phyloP scores from a whole-genome alignment of 2,113 vertebrate genomes.

The Lepus timidus region DNA sequence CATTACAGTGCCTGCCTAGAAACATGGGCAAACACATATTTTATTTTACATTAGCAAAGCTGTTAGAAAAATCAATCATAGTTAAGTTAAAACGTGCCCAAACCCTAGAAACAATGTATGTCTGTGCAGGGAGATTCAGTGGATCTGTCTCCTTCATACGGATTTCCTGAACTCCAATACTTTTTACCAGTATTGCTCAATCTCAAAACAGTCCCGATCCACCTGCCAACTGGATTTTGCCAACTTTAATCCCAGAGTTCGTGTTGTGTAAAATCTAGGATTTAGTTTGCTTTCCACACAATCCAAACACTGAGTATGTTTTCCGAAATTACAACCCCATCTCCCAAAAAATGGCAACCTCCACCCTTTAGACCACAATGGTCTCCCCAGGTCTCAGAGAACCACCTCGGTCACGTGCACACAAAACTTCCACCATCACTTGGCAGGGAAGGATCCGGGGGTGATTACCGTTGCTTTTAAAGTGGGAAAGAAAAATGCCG shows the following conservation, averaged over 20 bases:
- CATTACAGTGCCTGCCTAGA: neutral
- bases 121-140: neutral
- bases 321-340: neutral
- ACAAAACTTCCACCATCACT: neutral
- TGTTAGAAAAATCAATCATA: neutral
- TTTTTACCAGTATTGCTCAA: slow-evolving; percentile 17
- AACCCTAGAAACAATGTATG: neutral
- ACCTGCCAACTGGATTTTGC: neutral
- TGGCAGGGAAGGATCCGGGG: neutral
- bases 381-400: neutral
- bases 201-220: neutral
- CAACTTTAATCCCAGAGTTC: neutral
- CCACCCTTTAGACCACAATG: accelerated
- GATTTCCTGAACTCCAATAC: neutral
- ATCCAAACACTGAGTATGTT: neutral
- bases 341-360: neutral
- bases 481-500: neutral
- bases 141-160: neutral
- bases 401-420: neutral
- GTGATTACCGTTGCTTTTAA: neutral
- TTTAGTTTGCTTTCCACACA: neutral
- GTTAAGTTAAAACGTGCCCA: neutral
- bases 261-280: neutral
- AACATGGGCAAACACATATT: neutral
- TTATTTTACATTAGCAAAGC: neutral